Percentiles rank a stretch among this genome's conserved stretches.
phyloP scores from a whole-genome alignment of 2,888 invertebrate species.

The Cheilosia grossa region DNA sequence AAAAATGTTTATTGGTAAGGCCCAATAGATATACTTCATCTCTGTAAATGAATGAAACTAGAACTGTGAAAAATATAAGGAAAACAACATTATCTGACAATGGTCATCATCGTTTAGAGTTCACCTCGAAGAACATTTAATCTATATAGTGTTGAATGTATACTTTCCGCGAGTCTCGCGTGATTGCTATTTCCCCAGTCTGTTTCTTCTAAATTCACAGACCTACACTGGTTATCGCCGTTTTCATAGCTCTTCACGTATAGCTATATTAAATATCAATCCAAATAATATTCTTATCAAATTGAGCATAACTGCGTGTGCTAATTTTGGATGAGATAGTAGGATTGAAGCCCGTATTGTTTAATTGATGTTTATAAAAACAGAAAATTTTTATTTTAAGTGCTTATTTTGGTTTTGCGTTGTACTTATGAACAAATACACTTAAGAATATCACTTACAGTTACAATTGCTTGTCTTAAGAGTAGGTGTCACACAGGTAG shows the following conservation, averaged over 20 bases:
- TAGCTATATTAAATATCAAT: neutral
- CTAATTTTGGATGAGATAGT: slow-evolving; percentile 11
- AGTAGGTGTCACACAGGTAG: neutral
- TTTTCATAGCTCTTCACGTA: slow-evolving; percentile 9
- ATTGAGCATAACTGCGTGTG: slow-evolving; percentile 16
- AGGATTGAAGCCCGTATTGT: neutral
- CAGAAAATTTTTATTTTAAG: too few species aligned
- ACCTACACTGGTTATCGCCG: neutral
- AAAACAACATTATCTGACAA: neutral
- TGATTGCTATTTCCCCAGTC: neutral
- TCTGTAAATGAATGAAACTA: too few species aligned
- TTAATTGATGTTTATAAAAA: neutral
- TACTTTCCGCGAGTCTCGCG: slow-evolving; percentile 9
- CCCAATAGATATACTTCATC: too few species aligned
- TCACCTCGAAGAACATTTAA: slow-evolving; percentile 7
- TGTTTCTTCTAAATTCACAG: neutral
- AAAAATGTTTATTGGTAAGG: too few species aligned
- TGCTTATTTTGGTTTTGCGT: too few species aligned
- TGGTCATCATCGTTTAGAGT: neutral
- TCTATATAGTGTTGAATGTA: slow-evolving; percentile 8
- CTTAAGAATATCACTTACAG: too few species aligned
- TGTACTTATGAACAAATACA: too few species aligned
- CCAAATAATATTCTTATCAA: slow-evolving; percentile 11
- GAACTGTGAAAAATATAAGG: too few species aligned
- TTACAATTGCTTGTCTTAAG: neutral